Percentiles rank a stretch among this genome's conserved stretches.
phyloP scores from a whole-genome alignment of 2,888 invertebrate genomes.

The Boloria selene region DNA sequence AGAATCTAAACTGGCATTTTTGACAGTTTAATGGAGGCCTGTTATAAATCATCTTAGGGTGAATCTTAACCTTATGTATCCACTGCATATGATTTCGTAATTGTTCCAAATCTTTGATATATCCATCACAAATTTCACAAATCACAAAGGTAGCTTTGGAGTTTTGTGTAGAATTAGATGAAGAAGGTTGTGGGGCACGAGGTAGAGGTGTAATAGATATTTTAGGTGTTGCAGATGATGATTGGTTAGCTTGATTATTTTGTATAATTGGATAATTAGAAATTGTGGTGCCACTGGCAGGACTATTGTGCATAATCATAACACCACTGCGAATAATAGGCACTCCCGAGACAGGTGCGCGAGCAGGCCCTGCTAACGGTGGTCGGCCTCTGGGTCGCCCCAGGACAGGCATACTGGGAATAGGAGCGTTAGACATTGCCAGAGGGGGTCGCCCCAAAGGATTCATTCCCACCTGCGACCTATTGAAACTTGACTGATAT shows the following conservation, averaged over 20 bases:
- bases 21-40: slow-evolving; percentile 97
- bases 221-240: slow-evolving; percentile 88
- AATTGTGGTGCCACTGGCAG: slow-evolving; percentile 71
- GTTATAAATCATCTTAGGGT: slow-evolving; percentile 98
- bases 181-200: slow-evolving; percentile 82
- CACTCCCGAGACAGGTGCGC: slow-evolving; percentile 71
- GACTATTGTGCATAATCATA: slow-evolving; percentile 86
- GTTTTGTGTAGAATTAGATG: slow-evolving; percentile 64
- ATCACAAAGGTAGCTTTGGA: slow-evolving; percentile 94
- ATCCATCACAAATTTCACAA: slow-evolving; percentile 98
- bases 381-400: slow-evolving; percentile 77
- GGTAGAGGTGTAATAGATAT: slow-evolving; percentile 96
- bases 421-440: slow-evolving; percentile 54
- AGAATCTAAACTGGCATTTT: slow-evolving; percentile 97
- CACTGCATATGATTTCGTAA: slow-evolving; percentile 98
- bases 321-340: slow-evolving; percentile 82
- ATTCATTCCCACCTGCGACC: slow-evolving; percentile 76
- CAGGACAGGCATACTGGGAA: slow-evolving; percentile 60
- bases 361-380: slow-evolving; percentile 59
- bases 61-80: slow-evolving; percentile 98
- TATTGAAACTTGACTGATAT: slow-evolving; percentile 75
- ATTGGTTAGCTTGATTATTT: slow-evolving; percentile 62
- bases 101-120: slow-evolving; percentile 97
- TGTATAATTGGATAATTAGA: slow-evolving; percentile 71
- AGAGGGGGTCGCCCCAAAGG: slow-evolving; percentile 67